Percentiles rank a stretch among this genome's conserved stretches.
These are phyloP conservation scores for Cottoperca gobio DNA, from an alignment of 2,797 vertebrate genomes.

Conservation along the genomic window DNA sequence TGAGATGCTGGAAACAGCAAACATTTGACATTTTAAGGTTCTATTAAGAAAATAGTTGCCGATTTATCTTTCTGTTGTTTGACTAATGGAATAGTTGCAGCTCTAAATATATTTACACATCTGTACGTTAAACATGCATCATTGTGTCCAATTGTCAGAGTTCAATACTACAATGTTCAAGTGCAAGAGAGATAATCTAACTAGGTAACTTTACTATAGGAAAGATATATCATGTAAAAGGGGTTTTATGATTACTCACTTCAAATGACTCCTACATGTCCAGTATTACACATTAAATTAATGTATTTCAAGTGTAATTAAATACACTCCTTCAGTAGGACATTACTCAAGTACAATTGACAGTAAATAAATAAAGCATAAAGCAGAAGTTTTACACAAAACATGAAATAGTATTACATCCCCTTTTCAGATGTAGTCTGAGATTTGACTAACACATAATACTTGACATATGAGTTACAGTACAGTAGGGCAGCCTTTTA, in stretches of 20 bases:
- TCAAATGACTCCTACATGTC: neutral
- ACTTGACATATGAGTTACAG: no score
- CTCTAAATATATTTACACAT: neutral
- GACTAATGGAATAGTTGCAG: neutral
- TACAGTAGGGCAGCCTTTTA: no score
- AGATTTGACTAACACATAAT: neutral
- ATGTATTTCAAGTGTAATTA: neutral
- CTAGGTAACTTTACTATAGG: neutral
- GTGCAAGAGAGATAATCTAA: neutral
- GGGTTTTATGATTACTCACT: no score
- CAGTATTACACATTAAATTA: neutral
- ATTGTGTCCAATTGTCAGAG: neutral
- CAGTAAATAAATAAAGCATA: neutral
- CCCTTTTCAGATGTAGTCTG: neutral
- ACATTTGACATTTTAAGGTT: neutral
- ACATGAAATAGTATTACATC: neutral
- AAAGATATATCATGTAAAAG: neutral
- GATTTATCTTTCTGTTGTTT: neutral
- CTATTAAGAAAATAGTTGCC: neutral
- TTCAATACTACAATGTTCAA: neutral
- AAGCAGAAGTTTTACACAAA: neutral
- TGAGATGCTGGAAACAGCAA: neutral
- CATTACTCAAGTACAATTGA: neutral
- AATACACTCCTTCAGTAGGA: neutral
- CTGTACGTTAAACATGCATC: neutral